These are phyloP conservation scores for Eretmochelys imbricata DNA, from an alignment of 2,113 vertebrate species.

Conservation along the genomic window DNA sequence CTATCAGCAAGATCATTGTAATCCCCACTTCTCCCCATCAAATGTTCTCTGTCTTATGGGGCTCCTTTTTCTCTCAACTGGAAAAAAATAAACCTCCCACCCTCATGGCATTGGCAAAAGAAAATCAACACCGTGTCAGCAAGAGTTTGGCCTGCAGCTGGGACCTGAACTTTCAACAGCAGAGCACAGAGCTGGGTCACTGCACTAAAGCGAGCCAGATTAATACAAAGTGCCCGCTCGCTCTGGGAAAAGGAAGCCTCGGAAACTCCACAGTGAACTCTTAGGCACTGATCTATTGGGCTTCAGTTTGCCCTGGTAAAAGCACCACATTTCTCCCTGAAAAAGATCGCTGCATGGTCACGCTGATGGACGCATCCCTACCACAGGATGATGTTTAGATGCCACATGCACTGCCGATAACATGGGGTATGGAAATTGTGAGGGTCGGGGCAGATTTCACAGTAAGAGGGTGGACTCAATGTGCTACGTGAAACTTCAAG, in stretches of 20 bases:
- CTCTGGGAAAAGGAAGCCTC: constrained; percentile 25
- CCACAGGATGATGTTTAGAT: neutral
- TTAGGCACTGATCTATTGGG: neutral
- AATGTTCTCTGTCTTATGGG: fast-evolving
- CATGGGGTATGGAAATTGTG: fast-evolving
- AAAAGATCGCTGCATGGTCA: fast-evolving
- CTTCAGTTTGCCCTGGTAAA: fast-evolving
- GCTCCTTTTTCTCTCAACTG: neutral
- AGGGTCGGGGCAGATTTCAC: neutral
- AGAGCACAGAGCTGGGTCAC: neutral
- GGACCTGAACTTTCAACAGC: constrained; percentile 28
- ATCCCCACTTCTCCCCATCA: neutral
- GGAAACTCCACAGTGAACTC: constrained; percentile 11
- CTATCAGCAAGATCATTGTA: neutral
- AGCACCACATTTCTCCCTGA: neutral
- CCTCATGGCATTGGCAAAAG: neutral
- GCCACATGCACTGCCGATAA: neutral
- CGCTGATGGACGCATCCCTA: neutral
- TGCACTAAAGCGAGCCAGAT: constrained; percentile 51
- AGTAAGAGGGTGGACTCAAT: neutral
- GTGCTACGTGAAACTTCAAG: neutral
- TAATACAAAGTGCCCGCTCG: constrained; percentile 34
- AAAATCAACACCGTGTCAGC: constrained; percentile 45
- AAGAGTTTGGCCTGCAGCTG: constrained; percentile 55
- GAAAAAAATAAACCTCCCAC: neutral